Conservation (phyloP, 92 coral and sea anemone genomes). For the Phenganax subtilis region DNA sequence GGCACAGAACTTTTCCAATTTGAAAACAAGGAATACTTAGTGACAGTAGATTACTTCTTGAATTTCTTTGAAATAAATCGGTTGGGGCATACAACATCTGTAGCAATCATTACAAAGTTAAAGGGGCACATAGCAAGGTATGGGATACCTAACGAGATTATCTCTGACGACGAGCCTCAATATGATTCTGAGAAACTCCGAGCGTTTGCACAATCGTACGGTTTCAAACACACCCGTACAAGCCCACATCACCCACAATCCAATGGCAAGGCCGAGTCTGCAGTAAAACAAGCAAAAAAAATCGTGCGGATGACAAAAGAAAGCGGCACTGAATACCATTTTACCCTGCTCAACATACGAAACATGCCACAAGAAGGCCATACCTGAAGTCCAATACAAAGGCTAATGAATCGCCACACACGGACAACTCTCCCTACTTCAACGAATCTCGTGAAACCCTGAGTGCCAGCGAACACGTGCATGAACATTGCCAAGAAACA, state of each 20-base stretch:
- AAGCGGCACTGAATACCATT: conserved; percentile 13
- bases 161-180: conserved; percentile 32
- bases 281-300: conserved; percentile 42
- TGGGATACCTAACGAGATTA: conserved; percentile 39
- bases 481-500: conserved; percentile 22
- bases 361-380: conserved; percentile 47
- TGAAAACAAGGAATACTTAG: conserved; percentile 39
- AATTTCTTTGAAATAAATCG: conserved; percentile 32
- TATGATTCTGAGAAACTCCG: conserved; percentile 11
- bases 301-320: conserved; percentile 32
- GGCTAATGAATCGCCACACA: conserved; percentile 41
- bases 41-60: conserved; percentile 47
- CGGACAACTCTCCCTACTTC: conserved; percentile 23
- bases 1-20: conserved; percentile 39
- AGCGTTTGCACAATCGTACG: conserved; percentile 9
- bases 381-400: conserved; percentile 39
- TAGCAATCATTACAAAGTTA: conserved; percentile 31
- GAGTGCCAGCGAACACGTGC: not conserved
- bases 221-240: conserved; percentile 7
- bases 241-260: conserved; percentile 36
- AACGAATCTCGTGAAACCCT: not conserved
- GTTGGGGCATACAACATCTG: conserved; percentile 25
- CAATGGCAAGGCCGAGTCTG: conserved; percentile 46
- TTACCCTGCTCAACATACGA: conserved; percentile 29
- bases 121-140: conserved; percentile 35